Evolutionary conservation across 92 coral and sea anemone species (phyloP).

Genomic region (Epizoanthus scotinus): DNA sequence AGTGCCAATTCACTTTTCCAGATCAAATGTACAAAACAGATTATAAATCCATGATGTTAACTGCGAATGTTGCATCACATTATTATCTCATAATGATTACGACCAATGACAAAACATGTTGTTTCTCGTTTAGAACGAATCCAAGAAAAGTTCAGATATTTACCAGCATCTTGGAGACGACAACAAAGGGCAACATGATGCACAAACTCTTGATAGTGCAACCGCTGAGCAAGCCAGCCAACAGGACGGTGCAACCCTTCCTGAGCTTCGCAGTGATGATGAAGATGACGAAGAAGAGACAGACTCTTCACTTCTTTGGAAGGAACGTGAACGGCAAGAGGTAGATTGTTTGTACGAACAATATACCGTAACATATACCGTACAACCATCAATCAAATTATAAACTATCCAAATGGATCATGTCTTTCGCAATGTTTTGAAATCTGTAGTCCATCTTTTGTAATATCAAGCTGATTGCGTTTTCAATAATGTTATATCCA

Average conservation of each 20-base stretch:
- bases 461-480: not conserved
- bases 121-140: constrained; percentile 46
- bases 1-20: too few relatives aligned
- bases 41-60: too few relatives aligned
- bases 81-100: too few relatives aligned
- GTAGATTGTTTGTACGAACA: constrained; percentile 40
- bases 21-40: too few relatives aligned
- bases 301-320: constrained; percentile 52
- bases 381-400: not conserved
- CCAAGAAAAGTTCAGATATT: constrained; percentile 64
- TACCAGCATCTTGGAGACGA: constrained; percentile 85
- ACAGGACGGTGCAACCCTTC: constrained; percentile 77
- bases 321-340: constrained; percentile 62
- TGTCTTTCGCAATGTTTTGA: too few relatives aligned
- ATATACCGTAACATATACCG: not conserved
- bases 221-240: constrained; percentile 90
- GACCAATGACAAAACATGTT: not conserved
- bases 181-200: constrained; percentile 67
- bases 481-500: not conserved
- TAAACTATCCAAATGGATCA: too few relatives aligned
- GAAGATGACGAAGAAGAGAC: constrained; percentile 70
- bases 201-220: constrained; percentile 97
- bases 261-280: constrained; percentile 64
- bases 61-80: too few relatives aligned
- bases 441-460: too few relatives aligned